Percentiles rank a stretch among this genome's conserved stretches.
phyloP scores from a whole-genome alignment of 2,113 vertebrate species.

The Chloropsis hardwickii region DNA sequence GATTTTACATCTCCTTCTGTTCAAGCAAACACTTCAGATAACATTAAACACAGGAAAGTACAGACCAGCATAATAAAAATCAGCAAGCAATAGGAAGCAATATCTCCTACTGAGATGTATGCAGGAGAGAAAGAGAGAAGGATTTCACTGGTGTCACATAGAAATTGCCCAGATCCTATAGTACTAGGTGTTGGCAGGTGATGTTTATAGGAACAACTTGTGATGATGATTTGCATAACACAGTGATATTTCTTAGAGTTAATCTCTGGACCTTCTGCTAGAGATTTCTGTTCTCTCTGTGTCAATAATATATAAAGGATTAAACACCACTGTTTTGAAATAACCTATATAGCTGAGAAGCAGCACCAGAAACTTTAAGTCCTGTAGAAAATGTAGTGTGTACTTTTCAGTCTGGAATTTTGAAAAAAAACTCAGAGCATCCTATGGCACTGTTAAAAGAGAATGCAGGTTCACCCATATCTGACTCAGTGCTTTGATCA shows the following conservation, averaged over 20 bases:
- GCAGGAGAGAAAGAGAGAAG: background rate
- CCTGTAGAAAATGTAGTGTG: background rate
- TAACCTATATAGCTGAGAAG: background rate
- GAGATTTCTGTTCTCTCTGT: background rate
- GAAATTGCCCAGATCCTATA: background rate
- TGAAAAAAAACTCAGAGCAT: background rate
- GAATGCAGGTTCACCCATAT: background rate
- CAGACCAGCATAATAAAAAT: background rate
- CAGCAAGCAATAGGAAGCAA: background rate
- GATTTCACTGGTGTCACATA: background rate
- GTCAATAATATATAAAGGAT: background rate
- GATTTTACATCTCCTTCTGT: background rate
- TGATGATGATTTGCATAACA: background rate
- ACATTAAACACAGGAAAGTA: background rate
- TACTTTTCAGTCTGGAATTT: background rate
- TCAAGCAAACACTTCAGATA: background rate
- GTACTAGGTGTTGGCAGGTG: background rate
- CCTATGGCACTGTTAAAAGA: background rate
- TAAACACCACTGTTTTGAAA: background rate
- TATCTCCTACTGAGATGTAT: background rate
- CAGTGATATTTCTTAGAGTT: background rate
- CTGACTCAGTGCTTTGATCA: background rate
- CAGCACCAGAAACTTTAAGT: background rate
- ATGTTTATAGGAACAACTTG: background rate
- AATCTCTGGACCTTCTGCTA: background rate